Evolutionary conservation across 2,888 invertebrate species (phyloP), one percentile per base, ranked within the genome.

Genomic region (Parnassius mnemosyne): DNA sequence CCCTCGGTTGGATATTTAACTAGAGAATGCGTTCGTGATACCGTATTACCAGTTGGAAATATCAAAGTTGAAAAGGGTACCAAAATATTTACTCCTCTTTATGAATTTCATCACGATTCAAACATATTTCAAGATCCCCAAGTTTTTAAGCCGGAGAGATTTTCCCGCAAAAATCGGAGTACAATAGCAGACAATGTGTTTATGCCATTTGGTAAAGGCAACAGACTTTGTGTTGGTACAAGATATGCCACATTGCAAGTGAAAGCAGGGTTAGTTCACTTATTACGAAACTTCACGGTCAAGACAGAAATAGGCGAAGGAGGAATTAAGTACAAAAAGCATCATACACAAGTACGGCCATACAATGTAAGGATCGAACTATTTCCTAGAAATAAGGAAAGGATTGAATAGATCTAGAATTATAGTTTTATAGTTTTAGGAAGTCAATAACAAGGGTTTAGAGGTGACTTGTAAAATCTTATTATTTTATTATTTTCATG

Each of bases 201-300:
- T 60, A 68, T 87, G 69, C 88, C 92, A 1, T 92, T 92, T 67
- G 92, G 92, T 1, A 85, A 78, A 69, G 92, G 91, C 0, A 81
- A 82, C 3, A 75, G 92, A 50, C 73, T 80, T 13, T 92, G 92
- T 65, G 84, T 92, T 3, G 92, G 92, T 66, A 69, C 73, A 60
- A 77, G 81, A 63, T 82, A 76, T 60, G 82, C 83, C 0, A 71
- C 68, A 11, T 60, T 84, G 3, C 72, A 72, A 66, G 68, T 67
- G 3, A 71, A 69, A 51, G 68, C 77, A 46, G 79, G 78, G 1
- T 56, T 82, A 11, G 67, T 76, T 2, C 74, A 83, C 63, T 62
- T 83, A 1, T 53, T 84, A 3, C 76, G 71, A 43, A 65, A 77
- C 42, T 84, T 74, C 53, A 69, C 75, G 13, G 58, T 83, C 0